Base-by-base conservation (phyloP, 2,888 invertebrate species). In the Meteorus colon region DNA sequence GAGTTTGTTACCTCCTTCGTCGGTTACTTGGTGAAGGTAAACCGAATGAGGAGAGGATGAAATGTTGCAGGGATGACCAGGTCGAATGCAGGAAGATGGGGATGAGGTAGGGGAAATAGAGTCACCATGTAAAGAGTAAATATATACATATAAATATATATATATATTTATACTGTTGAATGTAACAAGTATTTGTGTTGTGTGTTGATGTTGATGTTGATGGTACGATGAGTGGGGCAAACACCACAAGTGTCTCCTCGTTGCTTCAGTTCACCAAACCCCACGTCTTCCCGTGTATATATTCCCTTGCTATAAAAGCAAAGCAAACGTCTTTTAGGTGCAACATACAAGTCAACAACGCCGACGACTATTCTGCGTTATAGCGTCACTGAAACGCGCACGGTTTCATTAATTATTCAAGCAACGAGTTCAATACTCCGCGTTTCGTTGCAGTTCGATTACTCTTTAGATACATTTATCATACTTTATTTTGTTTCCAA, bases 291-390 rank as follows among this genome's bases (percentile, higher is more conserved):
- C 81, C 80, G 80, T 79, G 77, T 81, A 78, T 55, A 55, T 78
- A 77, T 79, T 76, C 78, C 80, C 79, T 77, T 79, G 86, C 84
- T 89, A 89, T 89, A 89, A 89, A 89, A 89, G 89, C 89, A 89
- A 89, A 88, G 88, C 86, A 87, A 79, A 87, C 85, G 85, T 88
- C 87, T 89, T 89, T 88, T 89, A 87, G 87, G 86, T 86, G 88
- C 87, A 87, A 87, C 88, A 88, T 85, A 89, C 87, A 86, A 86
- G 86, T 85, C 84, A 84, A 85, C 85, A 85, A 83, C 86, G 85
- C 67, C 83, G 55, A 55, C 55, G 55, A 86, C 85, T 85, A 78
- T 78, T 77, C 73, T 78, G 78, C 78, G 79, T 78, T 78, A 79
- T 78, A 78, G 75, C 68, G 19, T 19, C 19, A 55, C n/a, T 69